These are phyloP conservation scores for Caiman crocodilus DNA, from an alignment of 2,797 vertebrate species.

Conservation along the genomic window DNA sequence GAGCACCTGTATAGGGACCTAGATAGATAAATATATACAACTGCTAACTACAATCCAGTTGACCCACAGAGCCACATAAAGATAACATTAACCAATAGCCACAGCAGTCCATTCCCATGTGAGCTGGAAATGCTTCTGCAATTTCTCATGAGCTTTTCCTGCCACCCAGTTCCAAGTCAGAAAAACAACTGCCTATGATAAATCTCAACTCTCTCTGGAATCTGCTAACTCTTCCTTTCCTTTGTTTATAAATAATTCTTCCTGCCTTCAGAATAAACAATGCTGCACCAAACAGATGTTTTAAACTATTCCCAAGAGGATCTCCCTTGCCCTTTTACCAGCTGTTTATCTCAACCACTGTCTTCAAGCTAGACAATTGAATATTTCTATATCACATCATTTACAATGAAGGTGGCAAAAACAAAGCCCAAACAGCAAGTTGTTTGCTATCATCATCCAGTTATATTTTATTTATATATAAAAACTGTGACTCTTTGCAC, in stretches of 20 bases:
- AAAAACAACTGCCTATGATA: not conserved
- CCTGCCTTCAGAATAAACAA: not conserved
- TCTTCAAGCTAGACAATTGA: not conserved
- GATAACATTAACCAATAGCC: not conserved
- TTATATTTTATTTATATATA: not conserved
- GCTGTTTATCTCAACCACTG: not conserved
- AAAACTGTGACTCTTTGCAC: not conserved
- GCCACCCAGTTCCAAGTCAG: not conserved
- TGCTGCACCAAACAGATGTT: not conserved
- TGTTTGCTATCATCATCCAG: not conserved
- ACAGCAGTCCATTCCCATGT: not conserved
- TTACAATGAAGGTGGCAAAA: not conserved
- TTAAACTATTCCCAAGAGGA: not conserved
- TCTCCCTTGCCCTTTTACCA: not conserved
- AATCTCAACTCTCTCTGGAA: not conserved
- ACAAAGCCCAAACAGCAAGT: not conserved
- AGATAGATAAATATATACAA: not conserved
- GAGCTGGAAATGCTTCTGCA: not conserved
- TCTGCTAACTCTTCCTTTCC: not conserved
- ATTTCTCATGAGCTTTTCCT: not conserved
- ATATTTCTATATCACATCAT: not conserved
- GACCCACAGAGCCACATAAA: not conserved
- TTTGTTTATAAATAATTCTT: not conserved
- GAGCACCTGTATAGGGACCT: constrained; percentile 14
- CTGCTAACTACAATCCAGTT: not conserved